These are phyloP conservation scores for Mastomys coucha DNA, from an alignment of 2,113 vertebrate genomes.

Conservation along the genomic window DNA sequence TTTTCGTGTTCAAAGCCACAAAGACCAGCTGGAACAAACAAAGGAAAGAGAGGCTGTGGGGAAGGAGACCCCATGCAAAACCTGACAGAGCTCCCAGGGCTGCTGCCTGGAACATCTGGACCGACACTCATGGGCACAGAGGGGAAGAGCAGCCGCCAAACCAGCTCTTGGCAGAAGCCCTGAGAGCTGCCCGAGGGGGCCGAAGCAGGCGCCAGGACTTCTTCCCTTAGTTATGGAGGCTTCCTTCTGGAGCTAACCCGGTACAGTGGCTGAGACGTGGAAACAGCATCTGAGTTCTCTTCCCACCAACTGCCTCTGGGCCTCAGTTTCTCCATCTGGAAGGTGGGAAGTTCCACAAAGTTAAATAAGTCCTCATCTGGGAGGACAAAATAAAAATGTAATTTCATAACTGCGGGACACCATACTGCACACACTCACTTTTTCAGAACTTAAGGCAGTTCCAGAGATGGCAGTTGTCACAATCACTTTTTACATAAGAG, in stretches of 20 bases:
- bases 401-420: neutral
- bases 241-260: constrained; percentile 46
- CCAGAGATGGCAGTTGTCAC: neutral
- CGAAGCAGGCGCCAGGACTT: constrained; percentile 43
- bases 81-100: neutral
- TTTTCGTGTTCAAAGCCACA: neutral
- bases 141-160: neutral
- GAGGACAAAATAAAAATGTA: neutral
- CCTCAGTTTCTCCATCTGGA: neutral
- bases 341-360: neutral
- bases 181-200: constrained; percentile 53
- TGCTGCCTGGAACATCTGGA: constrained; percentile 59
- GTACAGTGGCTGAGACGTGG: neutral
- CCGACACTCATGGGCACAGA: neutral
- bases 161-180: constrained; percentile 50
- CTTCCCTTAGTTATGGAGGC: neutral
- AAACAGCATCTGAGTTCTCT: neutral
- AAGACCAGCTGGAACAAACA: neutral
- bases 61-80: neutral
- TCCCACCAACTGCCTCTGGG: neutral
- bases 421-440: rapidly evolving
- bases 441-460: neutral
- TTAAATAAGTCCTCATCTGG: neutral
- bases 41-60: neutral
- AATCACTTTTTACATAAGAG: neutral